Base-by-base conservation (phyloP, 2,797 vertebrate species). In the Merluccius polli region DNA sequence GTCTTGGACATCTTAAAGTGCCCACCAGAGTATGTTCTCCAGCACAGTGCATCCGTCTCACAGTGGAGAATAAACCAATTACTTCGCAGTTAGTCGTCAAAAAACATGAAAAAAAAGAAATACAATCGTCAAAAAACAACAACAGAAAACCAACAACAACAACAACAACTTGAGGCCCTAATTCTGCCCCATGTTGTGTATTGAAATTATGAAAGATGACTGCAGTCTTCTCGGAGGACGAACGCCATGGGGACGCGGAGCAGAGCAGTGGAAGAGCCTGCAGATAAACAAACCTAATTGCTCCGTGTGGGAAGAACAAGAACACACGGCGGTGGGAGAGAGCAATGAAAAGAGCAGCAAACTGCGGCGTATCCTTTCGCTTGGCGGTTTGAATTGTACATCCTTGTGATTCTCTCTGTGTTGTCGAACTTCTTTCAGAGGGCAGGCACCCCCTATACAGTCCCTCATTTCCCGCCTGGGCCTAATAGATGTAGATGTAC, bases 261-360 rank as follows among this genome's bases (percentile, higher is more conserved):
- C 24, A 1, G 11, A 67, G n/a, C 63, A 0, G 27, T 30, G 6
- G 52, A 9, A 24, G 21, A 21, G 52, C 52, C 52, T 2, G 65
- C 65, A 68, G 29, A 68, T 68, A 30, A 68, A 68, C 65, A 68
- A 68, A 68, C 65, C 29, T 68, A 68, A 68, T 68, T 68, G 29
- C 65, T 68, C 65, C 29, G 1, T 68, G 24, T 68, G 65, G 65
- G 27, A 30, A 68, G 65, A 29, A 16, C 65, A 16, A 13, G 65
- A 68, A 30, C 29, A n/a, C 52, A 24, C n/a, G 52, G 24, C 52
- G 52, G 52, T n/a, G n/a, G 52, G 52, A 16, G 52, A 38, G 36
- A 7, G 36, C 21, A 24, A n/a, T 59, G 52, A n/a, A 9, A 59
- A 24, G 52, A 59, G 52, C 52, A 10, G 21, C 21, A 10, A n/a